Conservation (phyloP, 2,113 vertebrate species). For the Neofelis nebulosa region DNA sequence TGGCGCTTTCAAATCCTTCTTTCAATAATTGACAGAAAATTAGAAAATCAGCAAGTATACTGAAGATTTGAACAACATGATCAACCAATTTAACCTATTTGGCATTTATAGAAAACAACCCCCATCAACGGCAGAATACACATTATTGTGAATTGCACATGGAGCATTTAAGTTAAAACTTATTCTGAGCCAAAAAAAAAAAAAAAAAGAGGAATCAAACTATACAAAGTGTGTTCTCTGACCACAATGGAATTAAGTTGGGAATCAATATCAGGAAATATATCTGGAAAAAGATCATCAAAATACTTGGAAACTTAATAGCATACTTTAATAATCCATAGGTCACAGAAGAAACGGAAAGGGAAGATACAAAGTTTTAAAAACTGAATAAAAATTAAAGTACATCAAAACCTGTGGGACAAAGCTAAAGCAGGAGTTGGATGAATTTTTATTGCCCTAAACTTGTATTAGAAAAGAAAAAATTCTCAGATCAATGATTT, state of each 20-base stretch:
- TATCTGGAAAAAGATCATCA: not conserved
- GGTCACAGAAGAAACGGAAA: not conserved
- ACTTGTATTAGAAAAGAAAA: not conserved
- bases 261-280: not conserved
- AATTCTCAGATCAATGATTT: not conserved
- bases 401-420: not conserved
- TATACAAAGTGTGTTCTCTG: not conserved
- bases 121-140: not conserved
- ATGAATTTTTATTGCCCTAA: not conserved
- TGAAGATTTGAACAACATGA: not conserved
- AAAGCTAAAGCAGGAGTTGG: not conserved
- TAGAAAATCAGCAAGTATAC: not conserved
- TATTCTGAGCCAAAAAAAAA: too few relatives aligned
- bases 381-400: not conserved
- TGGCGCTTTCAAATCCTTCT: not conserved
- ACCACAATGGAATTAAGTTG: not conserved
- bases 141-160: not conserved
- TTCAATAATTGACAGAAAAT: not conserved
- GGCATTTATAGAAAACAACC: not conserved
- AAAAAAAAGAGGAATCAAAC: not conserved
- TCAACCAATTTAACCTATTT: not conserved
- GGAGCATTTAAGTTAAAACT: not conserved
- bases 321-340: not conserved
- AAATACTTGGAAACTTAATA: not conserved
- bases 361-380: not conserved